Conservation (phyloP, 2,113 vertebrate species). For the Ovis aries region DNA sequence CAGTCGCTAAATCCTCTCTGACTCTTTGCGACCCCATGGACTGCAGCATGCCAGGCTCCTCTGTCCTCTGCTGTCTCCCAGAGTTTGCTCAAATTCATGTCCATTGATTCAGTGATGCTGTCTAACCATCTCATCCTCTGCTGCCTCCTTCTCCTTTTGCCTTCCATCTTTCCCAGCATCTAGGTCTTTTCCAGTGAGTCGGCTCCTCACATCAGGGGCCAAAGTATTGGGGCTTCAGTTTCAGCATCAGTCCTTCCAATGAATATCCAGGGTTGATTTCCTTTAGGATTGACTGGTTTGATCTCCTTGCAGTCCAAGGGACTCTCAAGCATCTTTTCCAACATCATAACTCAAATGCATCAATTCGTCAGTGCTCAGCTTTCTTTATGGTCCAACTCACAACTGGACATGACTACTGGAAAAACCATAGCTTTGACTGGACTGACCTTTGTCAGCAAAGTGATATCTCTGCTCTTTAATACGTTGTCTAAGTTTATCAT, state of each 20-base stretch:
- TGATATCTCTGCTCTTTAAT: background rate
- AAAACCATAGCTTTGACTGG: background rate
- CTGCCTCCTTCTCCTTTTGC: background rate
- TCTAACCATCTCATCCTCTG: background rate
- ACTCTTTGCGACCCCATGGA: background rate
- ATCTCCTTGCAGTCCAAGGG: background rate
- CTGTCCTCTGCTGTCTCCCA: background rate
- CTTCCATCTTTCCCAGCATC: background rate
- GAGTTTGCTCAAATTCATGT: background rate
- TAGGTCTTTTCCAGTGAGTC: background rate
- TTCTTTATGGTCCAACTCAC: background rate
- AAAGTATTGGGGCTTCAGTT: background rate
- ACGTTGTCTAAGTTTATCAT: background rate
- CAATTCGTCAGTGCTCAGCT: background rate
- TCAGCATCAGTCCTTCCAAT: background rate
- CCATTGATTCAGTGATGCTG: background rate
- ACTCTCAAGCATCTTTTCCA: background rate
- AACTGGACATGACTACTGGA: background rate
- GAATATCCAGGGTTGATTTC: background rate
- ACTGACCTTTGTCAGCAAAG: background rate
- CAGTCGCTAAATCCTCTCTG: background rate
- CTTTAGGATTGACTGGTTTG: background rate
- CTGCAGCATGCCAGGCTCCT: background rate
- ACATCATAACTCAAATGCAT: background rate
- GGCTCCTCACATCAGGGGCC: background rate